These are phyloP conservation scores for Tragelaphus strepsiceros DNA, from an alignment of 2,113 vertebrate species.

Conservation along the genomic window DNA sequence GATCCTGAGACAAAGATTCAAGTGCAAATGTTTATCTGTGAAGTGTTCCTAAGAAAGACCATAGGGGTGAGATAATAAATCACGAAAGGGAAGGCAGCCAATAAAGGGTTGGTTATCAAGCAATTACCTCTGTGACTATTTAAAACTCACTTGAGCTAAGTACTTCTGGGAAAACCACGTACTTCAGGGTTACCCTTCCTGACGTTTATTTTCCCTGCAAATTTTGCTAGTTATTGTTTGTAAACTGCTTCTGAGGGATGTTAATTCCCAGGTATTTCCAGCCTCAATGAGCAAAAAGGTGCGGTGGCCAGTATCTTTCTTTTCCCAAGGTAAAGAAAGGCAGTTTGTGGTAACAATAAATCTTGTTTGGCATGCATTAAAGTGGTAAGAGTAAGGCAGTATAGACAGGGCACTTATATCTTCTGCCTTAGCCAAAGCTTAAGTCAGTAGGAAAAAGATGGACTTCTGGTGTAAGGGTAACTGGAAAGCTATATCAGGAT, in stretches of 20 bases:
- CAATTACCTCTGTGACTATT: neutral
- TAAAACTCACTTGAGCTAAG: neutral
- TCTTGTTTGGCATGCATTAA: neutral
- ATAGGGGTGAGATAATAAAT: neutral
- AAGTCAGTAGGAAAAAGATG: neutral
- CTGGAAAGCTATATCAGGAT: neutral
- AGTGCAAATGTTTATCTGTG: neutral
- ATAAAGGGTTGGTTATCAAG: neutral
- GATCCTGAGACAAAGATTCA: neutral
- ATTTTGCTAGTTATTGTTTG: neutral
- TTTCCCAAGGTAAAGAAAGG: neutral
- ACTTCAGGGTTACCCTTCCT: neutral
- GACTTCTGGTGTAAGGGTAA: neutral
- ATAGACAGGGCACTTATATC: neutral
- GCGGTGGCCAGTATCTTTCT: neutral
- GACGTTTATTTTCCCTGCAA: neutral
- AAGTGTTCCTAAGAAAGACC: neutral
- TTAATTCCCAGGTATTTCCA: neutral
- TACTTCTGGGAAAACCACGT: neutral
- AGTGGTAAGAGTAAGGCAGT: neutral
- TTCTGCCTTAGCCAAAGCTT: neutral
- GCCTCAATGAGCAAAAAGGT: neutral
- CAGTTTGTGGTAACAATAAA: neutral
- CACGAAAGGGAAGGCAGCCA: neutral
- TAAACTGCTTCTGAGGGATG: neutral